Evolutionary conservation across 2,113 vertebrate genomes (phyloP), one percentile per base, ranked within the genome.

Genomic region (Neolamprologus hecqui): DNA sequence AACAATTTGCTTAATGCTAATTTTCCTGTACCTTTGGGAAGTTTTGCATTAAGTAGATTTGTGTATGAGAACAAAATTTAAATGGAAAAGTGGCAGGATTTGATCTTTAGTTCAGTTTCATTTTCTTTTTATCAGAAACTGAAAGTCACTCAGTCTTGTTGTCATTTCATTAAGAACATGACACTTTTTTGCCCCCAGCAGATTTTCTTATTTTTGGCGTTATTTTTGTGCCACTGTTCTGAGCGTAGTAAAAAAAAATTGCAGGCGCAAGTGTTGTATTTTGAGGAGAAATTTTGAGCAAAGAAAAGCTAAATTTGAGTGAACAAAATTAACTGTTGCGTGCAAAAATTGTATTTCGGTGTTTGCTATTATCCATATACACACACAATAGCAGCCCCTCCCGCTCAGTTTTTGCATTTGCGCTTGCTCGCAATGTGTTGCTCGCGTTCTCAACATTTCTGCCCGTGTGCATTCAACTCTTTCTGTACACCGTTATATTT

Each of bases 331-430:
- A 0, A 55, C 54, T 26, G 54, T 13, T 57, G 11, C 0, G 0
- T 23, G 53, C 53, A 55, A 13, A 55, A 55, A 55, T 0, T 23
- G 2, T 55, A 55, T 55, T 55, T 23, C 6, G 0, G 11, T 55
- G 53, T 55, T 55, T 55, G 53, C 53, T 23, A 23, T 55, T 55
- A 55, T 55, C 53, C 53, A 54, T 1, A 54, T 1, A 55, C 51
- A 54, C 10, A 55, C 53, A 55, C 53, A 23, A 23, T 0, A 55
- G 21, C 21, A 12, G 53, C 53, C 21, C 53, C 53, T 55, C 2
- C 0, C 4, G 21, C 21, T 55, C 53, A 13, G 53, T 23, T 55
- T 23, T 55, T 55, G 53, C 0, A 23, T 55, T 55, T 55, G 0
- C 0, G 10, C n/a, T 54, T 12, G 53, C 53, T 54, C 3, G 3